phyloP scores from a whole-genome alignment of 2,888 invertebrate species.

The Thecophora atra region DNA sequence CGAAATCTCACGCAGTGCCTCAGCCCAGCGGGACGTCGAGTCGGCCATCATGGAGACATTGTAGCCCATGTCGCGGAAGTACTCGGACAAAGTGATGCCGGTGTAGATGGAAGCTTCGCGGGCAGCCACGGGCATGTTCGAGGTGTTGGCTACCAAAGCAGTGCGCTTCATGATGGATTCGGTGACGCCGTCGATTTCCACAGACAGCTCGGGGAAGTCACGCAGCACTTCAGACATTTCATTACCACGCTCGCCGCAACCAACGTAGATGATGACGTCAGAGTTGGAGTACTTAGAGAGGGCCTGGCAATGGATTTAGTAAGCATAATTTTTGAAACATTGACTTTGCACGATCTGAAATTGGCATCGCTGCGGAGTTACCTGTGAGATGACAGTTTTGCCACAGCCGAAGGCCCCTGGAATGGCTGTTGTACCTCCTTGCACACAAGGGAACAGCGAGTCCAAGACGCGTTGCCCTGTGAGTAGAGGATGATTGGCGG shows the following conservation, averaged over 20 bases:
- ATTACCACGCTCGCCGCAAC: slow-evolving; percentile 99
- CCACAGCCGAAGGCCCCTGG: slow-evolving; percentile 99
- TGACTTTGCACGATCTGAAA: neutral
- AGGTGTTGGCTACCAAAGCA: slow-evolving; percentile 98
- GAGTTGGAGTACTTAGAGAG: slow-evolving; percentile 99
- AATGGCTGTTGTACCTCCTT: slow-evolving; percentile 98
- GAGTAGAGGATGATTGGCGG: slow-evolving; percentile 97
- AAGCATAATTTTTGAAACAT: neutral
- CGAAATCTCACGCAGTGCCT: slow-evolving; percentile 99
- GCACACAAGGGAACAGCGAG: slow-evolving; percentile 98
- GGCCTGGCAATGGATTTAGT: slow-evolving; percentile 72
- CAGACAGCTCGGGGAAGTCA: slow-evolving; percentile 97
- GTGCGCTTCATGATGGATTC: slow-evolving; percentile 99
- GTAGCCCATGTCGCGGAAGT: slow-evolving; percentile 99
- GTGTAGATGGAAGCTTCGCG: slow-evolving; percentile 99
- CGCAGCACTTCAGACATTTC: slow-evolving; percentile 99
- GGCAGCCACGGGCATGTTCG: slow-evolving; percentile 99
- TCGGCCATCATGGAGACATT: slow-evolving; percentile 99
- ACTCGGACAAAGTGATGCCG: slow-evolving; percentile 99
- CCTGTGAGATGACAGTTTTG: slow-evolving; percentile 96
- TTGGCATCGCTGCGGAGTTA: slow-evolving; percentile 33
- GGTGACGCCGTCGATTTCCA: slow-evolving; percentile 95
- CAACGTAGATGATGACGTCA: slow-evolving; percentile 99
- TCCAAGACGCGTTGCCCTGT: slow-evolving; percentile 99
- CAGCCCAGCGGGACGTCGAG: slow-evolving; percentile 99